Evolutionary conservation across 2,113 vertebrate species (phyloP), one percentile per base, ranked within the genome.

Genomic region (Podarcis raffonei): DNA sequence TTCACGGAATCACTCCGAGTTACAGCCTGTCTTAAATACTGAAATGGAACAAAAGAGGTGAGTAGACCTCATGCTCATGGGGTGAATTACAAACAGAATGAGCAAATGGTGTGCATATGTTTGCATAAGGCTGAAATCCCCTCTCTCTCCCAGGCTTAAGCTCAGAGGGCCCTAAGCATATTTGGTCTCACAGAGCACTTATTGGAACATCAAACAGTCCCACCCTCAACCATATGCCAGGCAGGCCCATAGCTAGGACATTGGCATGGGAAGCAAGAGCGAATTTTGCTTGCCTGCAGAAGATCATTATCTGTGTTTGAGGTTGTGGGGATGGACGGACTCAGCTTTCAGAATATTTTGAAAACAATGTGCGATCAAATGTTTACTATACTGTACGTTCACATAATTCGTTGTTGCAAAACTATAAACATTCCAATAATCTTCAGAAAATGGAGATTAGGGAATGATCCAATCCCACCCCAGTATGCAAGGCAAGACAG

Each of bases 51-150:
- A 77, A 78, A 84, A 81, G 74, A 84, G 87, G 42, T 89, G 81
- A 84, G 39, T 4, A 78, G n/a, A 35, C 81, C 62, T 37, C 62
- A 39, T 84, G 62, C 77, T 77, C 74, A 84, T 53, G 66, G 66
- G 77, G 66, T 59, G 74, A 89, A 84, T 66, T 89, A 76, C 74
- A 78, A 89, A 39, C 87, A 89, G 81, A 69, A 84, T 78, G 87
- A 89, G 65, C 87, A 84, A 89, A 84, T 84, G 81, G 87, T 78
- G 62, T 57, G 18, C 81, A 84, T 78, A 84, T 89, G 87, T 84
- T 84, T 89, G 39, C 74, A 68, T 37, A 83, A 83, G 74, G 72
- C 22, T 37, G 22, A 37, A 83, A 68, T 82, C 35, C 39, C n/a
- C 15, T 66, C 72, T 66, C 72, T 37, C 9, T 77, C 87, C 30